A percentile compares a stretch with the other conserved stretches of the same genome.
phyloP scores from a whole-genome alignment of 1,140 invertebrate species.

The Leptoteleia sp. region DNA sequence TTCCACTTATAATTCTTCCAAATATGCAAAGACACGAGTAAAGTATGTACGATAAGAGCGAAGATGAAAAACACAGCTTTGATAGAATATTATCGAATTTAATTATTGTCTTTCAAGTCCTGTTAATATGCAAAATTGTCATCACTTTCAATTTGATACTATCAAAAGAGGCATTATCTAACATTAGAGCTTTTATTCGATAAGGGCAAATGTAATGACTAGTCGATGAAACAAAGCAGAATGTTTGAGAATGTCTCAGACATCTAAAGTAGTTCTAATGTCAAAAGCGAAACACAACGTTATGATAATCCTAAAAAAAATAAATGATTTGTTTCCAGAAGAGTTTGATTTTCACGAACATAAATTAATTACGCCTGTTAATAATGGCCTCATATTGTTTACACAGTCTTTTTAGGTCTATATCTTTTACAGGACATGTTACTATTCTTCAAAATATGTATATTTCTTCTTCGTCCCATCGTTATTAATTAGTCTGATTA shows the following conservation, averaged over 20 bases:
- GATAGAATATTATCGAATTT: conserved; percentile 16
- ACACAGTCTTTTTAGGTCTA: neutral
- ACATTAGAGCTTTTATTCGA: conserved; percentile 36
- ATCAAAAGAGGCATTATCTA: conserved; percentile 4
- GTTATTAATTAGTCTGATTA: conserved; percentile 12
- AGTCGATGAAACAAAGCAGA: conserved; percentile 42
- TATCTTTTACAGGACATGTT: conserved; percentile 1
- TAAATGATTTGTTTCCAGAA: too few species aligned
- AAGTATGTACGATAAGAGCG: conserved; percentile 64
- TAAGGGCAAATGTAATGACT: conserved; percentile 25
- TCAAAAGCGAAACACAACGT: conserved; percentile 6
- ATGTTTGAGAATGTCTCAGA: neutral
- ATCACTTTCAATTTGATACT: too few species aligned
- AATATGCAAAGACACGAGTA: conserved; percentile 63
- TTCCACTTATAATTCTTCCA: conserved; percentile 20
- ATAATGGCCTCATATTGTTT: too few species aligned
- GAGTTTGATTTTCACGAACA: too few species aligned
- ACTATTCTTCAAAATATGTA: conserved; percentile 6
- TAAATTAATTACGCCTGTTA: too few species aligned
- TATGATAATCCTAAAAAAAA: neutral
- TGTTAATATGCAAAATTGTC: neutral
- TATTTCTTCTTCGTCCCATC: conserved; percentile 16
- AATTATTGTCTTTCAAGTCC: conserved; percentile 38
- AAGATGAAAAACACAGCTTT: conserved; percentile 37
- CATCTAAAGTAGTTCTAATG: conserved; percentile 22